phyloP scores from a whole-genome alignment of 2,888 invertebrate genomes.

The Drosophila multiciliata region DNA sequence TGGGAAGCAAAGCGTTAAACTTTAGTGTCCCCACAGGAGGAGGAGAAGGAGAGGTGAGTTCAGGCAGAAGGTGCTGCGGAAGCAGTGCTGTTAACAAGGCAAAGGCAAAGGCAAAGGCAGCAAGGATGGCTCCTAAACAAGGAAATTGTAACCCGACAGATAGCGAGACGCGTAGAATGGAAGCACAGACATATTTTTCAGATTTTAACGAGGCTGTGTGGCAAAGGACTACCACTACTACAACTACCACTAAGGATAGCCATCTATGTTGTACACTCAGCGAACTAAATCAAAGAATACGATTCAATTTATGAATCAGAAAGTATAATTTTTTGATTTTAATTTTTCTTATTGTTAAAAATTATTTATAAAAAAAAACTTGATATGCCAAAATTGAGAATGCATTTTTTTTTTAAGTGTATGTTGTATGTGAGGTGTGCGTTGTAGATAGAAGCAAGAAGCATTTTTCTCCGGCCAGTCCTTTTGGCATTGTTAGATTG shows the following conservation, averaged over 20 bases:
- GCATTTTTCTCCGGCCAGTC: conserved; percentile 60
- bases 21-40: conserved; percentile 23
- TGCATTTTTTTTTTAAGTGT: background rate
- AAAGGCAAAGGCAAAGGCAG: conserved; percentile 31
- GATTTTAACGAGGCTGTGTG: conserved; percentile 66
- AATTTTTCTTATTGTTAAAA: background rate
- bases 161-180: conserved; percentile 64
- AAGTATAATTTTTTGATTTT: background rate
- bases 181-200: conserved; percentile 72
- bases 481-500: conserved; percentile 25
- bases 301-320: background rate
- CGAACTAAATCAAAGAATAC: background rate
- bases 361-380: background rate
- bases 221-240: conserved; percentile 5
- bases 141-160: conserved; percentile 77
- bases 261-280: conserved; percentile 42
- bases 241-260: conserved; percentile 7
- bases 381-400: background rate
- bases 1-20: conserved; percentile 50
- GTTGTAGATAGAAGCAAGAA: conserved; percentile 2
- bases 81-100: conserved; percentile 73
- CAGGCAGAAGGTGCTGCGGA: conserved; percentile 27
- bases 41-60: background rate
- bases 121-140: conserved; percentile 37
- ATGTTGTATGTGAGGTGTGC: background rate